These are phyloP conservation scores for Dendrolimus kikuchii DNA, from an alignment of 1,140 invertebrate species.

Conservation along the genomic window DNA sequence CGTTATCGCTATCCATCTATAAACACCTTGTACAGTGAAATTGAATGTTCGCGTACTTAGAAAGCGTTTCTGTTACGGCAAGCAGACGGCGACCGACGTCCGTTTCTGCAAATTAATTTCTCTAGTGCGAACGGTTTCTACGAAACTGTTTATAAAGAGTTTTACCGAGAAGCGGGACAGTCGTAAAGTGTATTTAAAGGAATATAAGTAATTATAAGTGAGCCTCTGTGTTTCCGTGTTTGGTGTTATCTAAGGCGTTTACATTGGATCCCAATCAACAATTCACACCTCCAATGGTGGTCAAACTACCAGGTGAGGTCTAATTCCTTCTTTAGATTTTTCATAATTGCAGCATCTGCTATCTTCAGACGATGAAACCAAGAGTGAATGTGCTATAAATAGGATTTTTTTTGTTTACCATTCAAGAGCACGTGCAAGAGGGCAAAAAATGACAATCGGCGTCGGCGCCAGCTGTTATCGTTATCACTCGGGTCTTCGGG, in stretches of 20 bases:
- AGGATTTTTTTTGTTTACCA: slow-evolving; percentile 15
- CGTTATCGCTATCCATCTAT: slow-evolving; percentile 61
- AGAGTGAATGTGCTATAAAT: slow-evolving; percentile 1
- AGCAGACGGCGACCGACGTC: slow-evolving; percentile 44
- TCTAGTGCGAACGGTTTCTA: slow-evolving; percentile 60
- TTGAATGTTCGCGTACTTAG: slow-evolving; percentile 62
- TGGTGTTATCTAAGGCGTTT: slow-evolving; percentile 50
- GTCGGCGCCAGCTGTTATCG: slow-evolving; percentile 21
- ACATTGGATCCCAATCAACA: slow-evolving; percentile 67
- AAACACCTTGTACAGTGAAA: slow-evolving; percentile 59
- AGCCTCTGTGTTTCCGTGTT: slow-evolving; percentile 60
- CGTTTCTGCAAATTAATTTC: slow-evolving; percentile 70
- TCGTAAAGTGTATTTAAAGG: slow-evolving; percentile 66
- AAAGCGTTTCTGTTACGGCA: slow-evolving; percentile 54
- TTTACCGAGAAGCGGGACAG: slow-evolving; percentile 62
- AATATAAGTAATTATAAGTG: slow-evolving; percentile 66
- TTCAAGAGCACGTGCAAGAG: slow-evolving; percentile 11
- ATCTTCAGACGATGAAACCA: not conserved
- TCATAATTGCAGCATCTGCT: not conserved
- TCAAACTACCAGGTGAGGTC: slow-evolving; percentile 63
- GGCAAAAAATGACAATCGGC: slow-evolving; percentile 10
- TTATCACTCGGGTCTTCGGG: slow-evolving; percentile 16
- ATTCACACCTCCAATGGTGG: slow-evolving; percentile 64
- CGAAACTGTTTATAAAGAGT: slow-evolving; percentile 67
- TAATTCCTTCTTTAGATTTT: slow-evolving; percentile 5